Percentiles rank a stretch among this genome's conserved stretches.
Evolutionary conservation across 2,113 vertebrate genomes (phyloP).

Genomic region (Prunella himalayana): DNA sequence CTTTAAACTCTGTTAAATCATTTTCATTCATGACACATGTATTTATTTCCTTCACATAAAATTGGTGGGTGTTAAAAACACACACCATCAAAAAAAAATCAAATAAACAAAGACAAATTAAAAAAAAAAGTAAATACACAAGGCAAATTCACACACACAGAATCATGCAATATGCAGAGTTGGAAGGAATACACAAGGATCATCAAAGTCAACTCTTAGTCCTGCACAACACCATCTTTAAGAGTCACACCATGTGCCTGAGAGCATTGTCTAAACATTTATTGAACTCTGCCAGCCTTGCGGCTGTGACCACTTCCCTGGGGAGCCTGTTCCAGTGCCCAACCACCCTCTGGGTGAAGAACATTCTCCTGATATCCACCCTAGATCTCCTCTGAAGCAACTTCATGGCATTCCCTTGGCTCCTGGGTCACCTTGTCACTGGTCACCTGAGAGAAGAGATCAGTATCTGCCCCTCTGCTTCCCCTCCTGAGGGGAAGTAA

Average conservation of each 20-base stretch:
- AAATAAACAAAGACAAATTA: not conserved
- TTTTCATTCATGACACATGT: not conserved
- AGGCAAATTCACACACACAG: not conserved
- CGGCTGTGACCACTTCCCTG: not conserved
- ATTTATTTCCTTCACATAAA: not conserved
- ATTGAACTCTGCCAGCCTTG: not conserved
- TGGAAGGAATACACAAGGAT: not conserved
- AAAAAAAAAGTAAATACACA: not conserved
- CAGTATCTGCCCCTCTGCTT: not conserved
- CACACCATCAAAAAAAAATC: not conserved
- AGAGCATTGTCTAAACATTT: not conserved
- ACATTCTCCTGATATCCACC: too few species aligned
- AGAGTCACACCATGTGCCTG: not conserved
- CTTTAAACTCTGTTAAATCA: not conserved
- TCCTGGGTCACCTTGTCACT: too few species aligned
- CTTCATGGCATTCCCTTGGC: not conserved
- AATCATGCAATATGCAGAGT: not conserved
- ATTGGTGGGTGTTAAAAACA: not conserved
- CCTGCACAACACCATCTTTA: not conserved
- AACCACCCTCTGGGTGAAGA: not conserved
- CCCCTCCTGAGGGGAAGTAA: not conserved
- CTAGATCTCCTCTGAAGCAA: not conserved
- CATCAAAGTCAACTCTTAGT: not conserved
- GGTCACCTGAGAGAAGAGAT: not conserved
- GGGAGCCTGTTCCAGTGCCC: not conserved